Percentiles rank a stretch among this genome's conserved stretches.
Conservation (phyloP, 92 coral and sea anemone species). For the Palythoa grandis region DNA sequence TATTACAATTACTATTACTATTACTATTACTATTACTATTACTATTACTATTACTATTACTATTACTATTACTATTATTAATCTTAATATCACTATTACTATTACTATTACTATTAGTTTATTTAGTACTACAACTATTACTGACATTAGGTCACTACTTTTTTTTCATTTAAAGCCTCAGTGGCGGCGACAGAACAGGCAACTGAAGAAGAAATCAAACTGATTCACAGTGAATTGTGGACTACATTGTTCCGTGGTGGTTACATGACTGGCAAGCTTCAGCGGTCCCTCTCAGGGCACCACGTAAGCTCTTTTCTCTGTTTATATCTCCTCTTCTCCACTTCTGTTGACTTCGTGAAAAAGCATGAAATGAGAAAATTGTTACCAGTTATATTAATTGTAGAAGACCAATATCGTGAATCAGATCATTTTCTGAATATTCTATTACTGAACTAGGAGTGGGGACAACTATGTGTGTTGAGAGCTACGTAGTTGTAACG, state of each 20-base stretch:
- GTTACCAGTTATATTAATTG: not conserved
- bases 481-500: no score
- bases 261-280: constrained; percentile 93
- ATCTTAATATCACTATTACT: no score
- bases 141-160: not conserved
- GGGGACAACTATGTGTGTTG: no score
- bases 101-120: no score
- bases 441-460: no score
- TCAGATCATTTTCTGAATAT: no score
- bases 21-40: no score
- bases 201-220: constrained; percentile 82
- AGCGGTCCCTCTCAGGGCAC: constrained; percentile 95
- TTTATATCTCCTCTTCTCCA: not conserved
- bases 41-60: no score
- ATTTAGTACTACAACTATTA: not conserved
- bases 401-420: no score
- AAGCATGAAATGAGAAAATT: not conserved
- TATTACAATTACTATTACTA: no score
- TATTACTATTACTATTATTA: not conserved
- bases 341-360: not conserved
- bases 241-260: constrained; percentile 96
- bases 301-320: constrained; percentile 62
- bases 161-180: constrained; percentile 55
- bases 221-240: constrained; percentile 96
- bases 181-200: constrained; percentile 65